Evolutionary conservation across 2,888 invertebrate genomes (phyloP).

Genomic region (Tanaodytes sp.): DNA sequence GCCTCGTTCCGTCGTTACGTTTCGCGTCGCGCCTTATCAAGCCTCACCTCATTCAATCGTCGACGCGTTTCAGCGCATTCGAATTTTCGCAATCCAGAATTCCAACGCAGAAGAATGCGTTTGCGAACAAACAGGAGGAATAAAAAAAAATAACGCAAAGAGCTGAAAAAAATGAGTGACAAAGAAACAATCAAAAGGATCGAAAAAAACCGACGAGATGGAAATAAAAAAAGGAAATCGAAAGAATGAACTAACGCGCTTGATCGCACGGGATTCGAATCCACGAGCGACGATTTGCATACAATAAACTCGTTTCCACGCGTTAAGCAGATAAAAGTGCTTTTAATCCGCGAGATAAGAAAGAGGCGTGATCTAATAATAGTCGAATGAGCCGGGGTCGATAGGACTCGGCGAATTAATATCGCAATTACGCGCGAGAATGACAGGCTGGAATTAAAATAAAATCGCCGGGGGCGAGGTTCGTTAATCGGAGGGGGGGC

Average conservation of each 20-base stretch:
- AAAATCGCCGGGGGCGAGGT: conserved; percentile 38
- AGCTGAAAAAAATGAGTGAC: no score
- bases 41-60: no score
- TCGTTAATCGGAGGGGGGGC: conserved; percentile 29
- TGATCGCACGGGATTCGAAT: conserved; percentile 1
- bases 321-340: conserved; percentile 9
- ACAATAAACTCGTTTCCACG: conserved; percentile 14
- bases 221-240: neutral
- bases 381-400: conserved; percentile 15
- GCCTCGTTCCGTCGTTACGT: no score
- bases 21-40: no score
- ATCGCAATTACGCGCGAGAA: conserved; percentile 50
- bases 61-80: no score
- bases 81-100: no score
- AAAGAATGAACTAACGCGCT: conserved; percentile 13
- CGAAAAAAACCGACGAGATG: no score
- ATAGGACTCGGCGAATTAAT: conserved; percentile 35
- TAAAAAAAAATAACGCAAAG: no score
- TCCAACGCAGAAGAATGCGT: no score
- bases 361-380: conserved; percentile 36
- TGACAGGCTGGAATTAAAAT: conserved; percentile 47
- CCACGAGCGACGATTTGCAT: conserved; percentile 37
- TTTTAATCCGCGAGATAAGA: conserved; percentile 21
- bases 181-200: no score
- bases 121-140: no score